Evolutionary conservation across 2,797 vertebrate genomes (phyloP).

Genomic region (Uromys caudimaculatus): DNA sequence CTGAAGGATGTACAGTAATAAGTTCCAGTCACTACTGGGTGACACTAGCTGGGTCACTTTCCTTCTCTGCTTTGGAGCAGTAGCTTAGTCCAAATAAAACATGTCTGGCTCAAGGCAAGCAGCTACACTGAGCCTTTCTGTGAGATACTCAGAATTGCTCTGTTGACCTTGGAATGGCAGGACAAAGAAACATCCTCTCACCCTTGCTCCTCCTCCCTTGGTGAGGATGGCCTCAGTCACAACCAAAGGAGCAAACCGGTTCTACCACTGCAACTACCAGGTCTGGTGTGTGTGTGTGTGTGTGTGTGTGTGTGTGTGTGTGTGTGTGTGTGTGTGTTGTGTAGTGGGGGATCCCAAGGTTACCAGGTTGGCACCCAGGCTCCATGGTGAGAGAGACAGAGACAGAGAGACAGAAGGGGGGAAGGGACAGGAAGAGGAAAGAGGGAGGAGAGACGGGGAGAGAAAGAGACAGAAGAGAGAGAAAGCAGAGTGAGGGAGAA

Average conservation of each 20-base stretch:
- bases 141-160: neutral
- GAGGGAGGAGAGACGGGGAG: neutral
- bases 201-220: neutral
- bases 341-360: neutral
- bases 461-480: neutral
- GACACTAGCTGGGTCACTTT: constrained; percentile 15
- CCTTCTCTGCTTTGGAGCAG: neutral
- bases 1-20: neutral
- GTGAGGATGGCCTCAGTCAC: neutral
- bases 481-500: neutral
- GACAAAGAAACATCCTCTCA: neutral
- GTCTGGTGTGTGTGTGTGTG: neutral
- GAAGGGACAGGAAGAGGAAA: no score
- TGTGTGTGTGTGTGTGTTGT: neutral
- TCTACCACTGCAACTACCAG: neutral
- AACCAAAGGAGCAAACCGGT: neutral
- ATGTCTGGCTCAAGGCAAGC: neutral
- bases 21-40: neutral
- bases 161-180: neutral
- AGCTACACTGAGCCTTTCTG: neutral
- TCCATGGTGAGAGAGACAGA: neutral
- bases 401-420: no score
- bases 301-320: neutral
- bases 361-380: neutral
- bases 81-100: neutral